Percentiles rank a stretch among this genome's conserved stretches.
phyloP scores from a whole-genome alignment of 2,797 vertebrate species.

The Enteromius argenteus region DNA sequence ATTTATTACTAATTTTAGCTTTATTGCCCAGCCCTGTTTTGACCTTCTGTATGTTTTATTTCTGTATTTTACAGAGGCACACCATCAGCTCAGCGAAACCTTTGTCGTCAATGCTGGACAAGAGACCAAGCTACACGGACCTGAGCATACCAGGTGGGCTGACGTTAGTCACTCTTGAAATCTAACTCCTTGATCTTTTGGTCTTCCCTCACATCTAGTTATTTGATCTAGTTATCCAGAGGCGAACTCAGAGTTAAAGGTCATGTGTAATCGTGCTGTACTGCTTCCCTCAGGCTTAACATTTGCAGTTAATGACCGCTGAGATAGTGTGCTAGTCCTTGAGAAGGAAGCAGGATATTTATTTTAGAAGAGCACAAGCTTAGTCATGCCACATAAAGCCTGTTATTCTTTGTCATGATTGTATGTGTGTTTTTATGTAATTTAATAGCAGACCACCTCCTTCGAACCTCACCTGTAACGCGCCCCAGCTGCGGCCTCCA shows the following conservation, averaged over 20 bases:
- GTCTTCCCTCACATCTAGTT: conserved; percentile 3
- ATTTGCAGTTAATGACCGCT: conserved; percentile 37
- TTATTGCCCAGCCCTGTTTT: neutral
- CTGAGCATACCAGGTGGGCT: conserved; percentile 83
- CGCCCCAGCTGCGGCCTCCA: conserved; percentile 78
- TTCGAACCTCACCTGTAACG: conserved; percentile 80
- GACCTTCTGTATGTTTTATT: neutral
- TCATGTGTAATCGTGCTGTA: conserved; percentile 33
- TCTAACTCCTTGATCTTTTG: conserved; percentile 13
- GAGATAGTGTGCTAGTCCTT: conserved; percentile 19
- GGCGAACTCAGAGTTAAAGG: conserved; percentile 23
- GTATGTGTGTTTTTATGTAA: conserved; percentile 20
- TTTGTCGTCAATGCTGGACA: conserved; percentile 82
- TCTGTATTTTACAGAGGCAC: conserved; percentile 83
- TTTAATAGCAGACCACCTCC: conserved; percentile 76
- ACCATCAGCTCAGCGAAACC: conserved; percentile 82
- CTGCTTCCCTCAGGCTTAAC: conserved; percentile 18
- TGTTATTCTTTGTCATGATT: conserved; percentile 3
- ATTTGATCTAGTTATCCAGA: conserved; percentile 28
- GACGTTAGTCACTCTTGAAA: neutral
- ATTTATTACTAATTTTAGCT: neutral
- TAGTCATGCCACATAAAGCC: conserved; percentile 19
- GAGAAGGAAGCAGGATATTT: conserved; percentile 15
- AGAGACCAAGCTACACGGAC: conserved; percentile 85
- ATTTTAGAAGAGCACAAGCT: conserved; percentile 18